Conservation (phyloP, 2,888 invertebrate genomes). For the Eilema caniola region DNA sequence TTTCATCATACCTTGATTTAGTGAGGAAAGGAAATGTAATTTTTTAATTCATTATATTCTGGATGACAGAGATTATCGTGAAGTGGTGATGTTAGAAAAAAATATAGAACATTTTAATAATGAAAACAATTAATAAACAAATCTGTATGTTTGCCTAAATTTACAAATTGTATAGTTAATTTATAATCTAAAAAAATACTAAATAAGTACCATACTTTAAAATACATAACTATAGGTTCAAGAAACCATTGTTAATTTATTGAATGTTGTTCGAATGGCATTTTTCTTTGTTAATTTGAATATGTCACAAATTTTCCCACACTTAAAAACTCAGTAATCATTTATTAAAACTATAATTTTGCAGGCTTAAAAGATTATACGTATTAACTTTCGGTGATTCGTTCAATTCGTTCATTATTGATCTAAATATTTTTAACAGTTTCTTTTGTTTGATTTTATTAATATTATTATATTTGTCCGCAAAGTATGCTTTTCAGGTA, state of each 20-base stretch:
- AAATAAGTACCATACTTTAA: too few relatives aligned
- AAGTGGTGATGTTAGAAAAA: neutral
- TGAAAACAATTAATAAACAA: neutral
- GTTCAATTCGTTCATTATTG: neutral
- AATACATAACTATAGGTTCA: too few relatives aligned
- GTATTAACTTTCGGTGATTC: too few relatives aligned
- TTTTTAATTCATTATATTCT: slow-evolving; percentile 14
- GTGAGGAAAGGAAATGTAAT: slow-evolving; percentile 1
- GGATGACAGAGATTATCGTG: neutral
- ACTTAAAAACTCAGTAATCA: too few relatives aligned
- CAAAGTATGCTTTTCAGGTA: neutral
- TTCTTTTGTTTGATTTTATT: neutral
- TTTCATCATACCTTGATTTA: slow-evolving; percentile 14
- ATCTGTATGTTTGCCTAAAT: neutral
- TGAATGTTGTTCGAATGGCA: too few relatives aligned
- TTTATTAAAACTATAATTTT: too few relatives aligned
- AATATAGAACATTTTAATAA: neutral
- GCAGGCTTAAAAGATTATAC: too few relatives aligned
- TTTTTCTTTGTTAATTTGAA: too few relatives aligned
- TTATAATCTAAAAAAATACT: too few relatives aligned
- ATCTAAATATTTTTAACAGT: neutral
- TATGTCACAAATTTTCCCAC: too few relatives aligned
- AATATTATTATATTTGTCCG: neutral
- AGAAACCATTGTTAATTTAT: too few relatives aligned
- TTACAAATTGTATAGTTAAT: neutral